Conservation (phyloP, 2,797 vertebrate species). For the Argentina silus region DNA sequence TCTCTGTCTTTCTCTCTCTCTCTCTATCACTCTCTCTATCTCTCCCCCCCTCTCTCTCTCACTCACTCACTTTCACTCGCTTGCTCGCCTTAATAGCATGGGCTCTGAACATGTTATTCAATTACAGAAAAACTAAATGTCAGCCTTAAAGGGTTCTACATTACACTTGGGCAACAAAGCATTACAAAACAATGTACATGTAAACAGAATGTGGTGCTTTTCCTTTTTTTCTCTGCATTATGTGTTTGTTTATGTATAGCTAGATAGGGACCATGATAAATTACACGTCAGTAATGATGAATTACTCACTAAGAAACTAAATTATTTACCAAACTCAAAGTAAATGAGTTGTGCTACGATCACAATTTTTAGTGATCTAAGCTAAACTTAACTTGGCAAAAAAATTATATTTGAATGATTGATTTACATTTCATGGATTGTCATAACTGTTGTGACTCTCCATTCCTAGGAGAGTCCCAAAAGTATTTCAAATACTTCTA, state of each 20-base stretch:
- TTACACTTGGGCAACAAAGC: background rate
- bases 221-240: background rate
- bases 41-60: background rate
- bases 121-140: constrained; percentile 20
- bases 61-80: background rate
- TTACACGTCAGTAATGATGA: background rate
- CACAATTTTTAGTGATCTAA: background rate
- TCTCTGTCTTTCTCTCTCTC: constrained; percentile 8
- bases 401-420: background rate
- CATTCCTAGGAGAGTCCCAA: background rate
- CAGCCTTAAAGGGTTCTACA: constrained; percentile 6
- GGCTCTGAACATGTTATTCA: constrained; percentile 12
- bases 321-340: background rate
- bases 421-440: background rate
- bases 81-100: constrained; percentile 29
- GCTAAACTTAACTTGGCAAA: background rate
- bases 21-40: background rate
- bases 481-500: no score
- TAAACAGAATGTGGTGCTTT: background rate
- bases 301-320: background rate
- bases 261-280: background rate
- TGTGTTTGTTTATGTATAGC: background rate
- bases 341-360: background rate
- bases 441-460: background rate
- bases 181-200: background rate